Base-by-base conservation (phyloP, 2,113 vertebrate species). In the Pygoscelis antarcticus region DNA sequence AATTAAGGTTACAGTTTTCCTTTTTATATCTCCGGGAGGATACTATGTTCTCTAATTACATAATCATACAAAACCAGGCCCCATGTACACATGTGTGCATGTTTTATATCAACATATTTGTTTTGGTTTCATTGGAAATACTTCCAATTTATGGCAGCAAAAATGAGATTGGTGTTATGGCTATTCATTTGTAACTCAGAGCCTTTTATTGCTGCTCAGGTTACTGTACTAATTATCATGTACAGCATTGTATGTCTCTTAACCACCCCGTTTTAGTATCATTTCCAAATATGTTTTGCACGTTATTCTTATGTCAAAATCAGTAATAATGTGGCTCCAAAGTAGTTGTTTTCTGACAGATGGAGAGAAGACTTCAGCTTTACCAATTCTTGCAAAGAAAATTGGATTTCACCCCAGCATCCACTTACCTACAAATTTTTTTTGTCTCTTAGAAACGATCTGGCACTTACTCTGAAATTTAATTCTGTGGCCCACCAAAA, bases 1-100 rank as follows among this genome's bases (percentile, higher is more conserved):
- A 91, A 87, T 85, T 91, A 96, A 94, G 84, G 90, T 93, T 83
- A 87, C 25, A 51, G n/a, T 91, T 95, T 96, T 83, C 70, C 29
- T 77, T 96, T 83, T 89, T 42, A 55, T 70, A 26, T 66, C 69
- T 70, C 79, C 70, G 29, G 47, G 54, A 62, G 75, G 47, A 83
- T 82, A 83, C 25, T 83, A 4, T 82, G 36, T 69, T 95, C 86
- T 79, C 70, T 93, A 91, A 93, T 92, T 92, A 82, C 23, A 42
- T 74, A 87, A 94, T 83, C 83, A 70, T 49, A 89, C n/a, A 80
- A 82, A 96, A 19, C 4, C 69, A 72, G 72, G 54, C 2, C 1
- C 29, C 74, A 40, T 69, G 42, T 32, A 68, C 22, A 71, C 34
- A 54, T 47, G 79, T 23, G 44, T 64, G 46, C 66, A 52, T 78